Percentiles rank a stretch among this genome's conserved stretches.
phyloP scores from a whole-genome alignment of 2,888 invertebrate genomes.

The Drosophila eohydei region DNA sequence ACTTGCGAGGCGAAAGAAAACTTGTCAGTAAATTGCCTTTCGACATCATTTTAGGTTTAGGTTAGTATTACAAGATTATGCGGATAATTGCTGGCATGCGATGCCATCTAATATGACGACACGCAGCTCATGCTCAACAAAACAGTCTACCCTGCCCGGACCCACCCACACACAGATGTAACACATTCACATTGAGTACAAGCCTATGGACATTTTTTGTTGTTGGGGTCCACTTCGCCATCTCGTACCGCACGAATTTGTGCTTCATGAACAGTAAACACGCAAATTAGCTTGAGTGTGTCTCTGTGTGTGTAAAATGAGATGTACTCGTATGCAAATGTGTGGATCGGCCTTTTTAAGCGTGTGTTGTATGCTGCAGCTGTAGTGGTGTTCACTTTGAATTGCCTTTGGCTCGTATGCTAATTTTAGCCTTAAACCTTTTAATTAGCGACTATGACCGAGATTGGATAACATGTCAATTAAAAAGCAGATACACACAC shows the following conservation, averaged over 20 bases:
- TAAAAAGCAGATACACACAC: conserved; percentile 20
- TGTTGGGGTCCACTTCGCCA: conserved; percentile 42
- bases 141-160: not conserved
- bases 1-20: conserved; percentile 32
- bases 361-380: conserved; percentile 26
- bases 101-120: conserved; percentile 70
- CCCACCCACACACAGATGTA: not conserved
- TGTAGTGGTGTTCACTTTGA: conserved; percentile 52
- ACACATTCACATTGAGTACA: not conserved
- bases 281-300: conserved; percentile 51
- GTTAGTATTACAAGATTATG: conserved; percentile 79
- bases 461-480: conserved; percentile 70
- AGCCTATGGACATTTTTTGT: conserved; percentile 22
- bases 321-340: conserved; percentile 11
- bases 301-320: conserved; percentile 14
- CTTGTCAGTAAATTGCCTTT: conserved; percentile 58
- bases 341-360: conserved; percentile 23
- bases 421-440: conserved; percentile 80
- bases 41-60: conserved; percentile 53
- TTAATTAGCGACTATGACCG: conserved; percentile 79
- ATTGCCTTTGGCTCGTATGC: conserved; percentile 66
- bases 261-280: conserved; percentile 67
- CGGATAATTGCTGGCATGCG: conserved; percentile 77
- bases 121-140: conserved; percentile 39
- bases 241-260: conserved; percentile 47